Evolutionary conservation across 2,797 vertebrate species (phyloP).

Genomic region (Phoebastria nigripes): DNA sequence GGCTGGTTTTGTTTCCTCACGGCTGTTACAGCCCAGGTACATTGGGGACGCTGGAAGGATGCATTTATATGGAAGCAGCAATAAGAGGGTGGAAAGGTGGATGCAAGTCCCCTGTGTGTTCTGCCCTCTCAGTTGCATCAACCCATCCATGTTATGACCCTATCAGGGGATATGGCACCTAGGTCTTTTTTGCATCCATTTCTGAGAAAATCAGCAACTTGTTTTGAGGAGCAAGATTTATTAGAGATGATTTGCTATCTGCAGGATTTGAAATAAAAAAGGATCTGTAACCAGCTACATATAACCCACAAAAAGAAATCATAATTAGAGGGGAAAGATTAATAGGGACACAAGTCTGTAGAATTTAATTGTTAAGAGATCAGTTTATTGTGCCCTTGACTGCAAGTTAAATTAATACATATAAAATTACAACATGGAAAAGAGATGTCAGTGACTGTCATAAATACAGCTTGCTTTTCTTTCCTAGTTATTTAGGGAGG

Average conservation of each 20-base stretch:
- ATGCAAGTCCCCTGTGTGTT: not conserved
- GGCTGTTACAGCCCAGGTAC: not conserved
- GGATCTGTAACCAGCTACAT: not conserved
- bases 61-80: not conserved
- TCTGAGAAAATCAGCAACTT: not conserved
- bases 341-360: not conserved
- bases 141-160: not conserved
- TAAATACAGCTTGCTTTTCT: not conserved
- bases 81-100: not conserved
- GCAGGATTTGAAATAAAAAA: not conserved
- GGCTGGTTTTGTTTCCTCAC: not conserved
- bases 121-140: not conserved
- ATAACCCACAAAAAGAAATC: not conserved
- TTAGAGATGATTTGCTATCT: not conserved
- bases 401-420: not conserved
- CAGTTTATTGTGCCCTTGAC: not conserved
- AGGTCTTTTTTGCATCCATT: not conserved
- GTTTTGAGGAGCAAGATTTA: not conserved
- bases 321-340: not conserved
- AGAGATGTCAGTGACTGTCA: not conserved
- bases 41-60: not conserved
- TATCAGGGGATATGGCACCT: not conserved
- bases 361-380: conserved; percentile 12
- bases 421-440: not conserved
- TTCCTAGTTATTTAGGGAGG: not conserved